These are phyloP conservation scores for Enteromius fasciolatus DNA, from an alignment of 2,797 vertebrate species.

Conservation along the genomic window DNA sequence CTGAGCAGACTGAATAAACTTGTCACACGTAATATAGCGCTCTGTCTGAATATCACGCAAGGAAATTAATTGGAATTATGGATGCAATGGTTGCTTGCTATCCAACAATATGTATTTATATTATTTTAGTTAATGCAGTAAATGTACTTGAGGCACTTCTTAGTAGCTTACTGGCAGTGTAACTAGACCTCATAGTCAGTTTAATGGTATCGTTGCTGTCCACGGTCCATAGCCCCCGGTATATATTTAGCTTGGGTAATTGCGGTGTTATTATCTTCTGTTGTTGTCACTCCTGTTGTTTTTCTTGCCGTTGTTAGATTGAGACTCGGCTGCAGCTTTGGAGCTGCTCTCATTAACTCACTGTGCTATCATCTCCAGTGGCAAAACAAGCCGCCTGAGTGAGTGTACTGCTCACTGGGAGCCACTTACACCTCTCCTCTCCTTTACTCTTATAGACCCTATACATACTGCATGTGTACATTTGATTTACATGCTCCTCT, in stretches of 20 bases:
- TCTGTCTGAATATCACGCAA: neutral
- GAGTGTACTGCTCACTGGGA: conserved; percentile 27
- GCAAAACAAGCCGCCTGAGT: conserved; percentile 45
- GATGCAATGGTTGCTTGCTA: conserved; percentile 22
- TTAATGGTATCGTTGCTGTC: conserved; percentile 62
- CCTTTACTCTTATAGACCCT: neutral
- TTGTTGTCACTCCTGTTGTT: conserved; percentile 63
- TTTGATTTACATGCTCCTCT: neutral
- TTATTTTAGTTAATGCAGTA: conserved; percentile 43
- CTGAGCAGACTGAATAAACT: conserved; percentile 32
- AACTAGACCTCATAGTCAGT: conserved; percentile 53
- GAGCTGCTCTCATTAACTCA: conserved; percentile 59
- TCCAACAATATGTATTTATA: conserved; percentile 39
- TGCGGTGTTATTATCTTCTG: conserved; percentile 63
- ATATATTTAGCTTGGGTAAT: conserved; percentile 64
- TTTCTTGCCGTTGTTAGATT: conserved; percentile 59
- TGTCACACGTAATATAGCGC: conserved; percentile 36
- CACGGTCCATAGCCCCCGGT: conserved; percentile 58
- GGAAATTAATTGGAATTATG: conserved; percentile 33
- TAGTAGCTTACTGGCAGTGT: conserved; percentile 54
- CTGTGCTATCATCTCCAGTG: conserved; percentile 49
- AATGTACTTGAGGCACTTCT: conserved; percentile 50
- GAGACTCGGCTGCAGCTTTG: conserved; percentile 48
- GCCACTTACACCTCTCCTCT: conserved; percentile 35
- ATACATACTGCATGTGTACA: neutral